Evolutionary conservation across 2,888 invertebrate genomes (phyloP).

Genomic region (Lumbricus terrestris): DNA sequence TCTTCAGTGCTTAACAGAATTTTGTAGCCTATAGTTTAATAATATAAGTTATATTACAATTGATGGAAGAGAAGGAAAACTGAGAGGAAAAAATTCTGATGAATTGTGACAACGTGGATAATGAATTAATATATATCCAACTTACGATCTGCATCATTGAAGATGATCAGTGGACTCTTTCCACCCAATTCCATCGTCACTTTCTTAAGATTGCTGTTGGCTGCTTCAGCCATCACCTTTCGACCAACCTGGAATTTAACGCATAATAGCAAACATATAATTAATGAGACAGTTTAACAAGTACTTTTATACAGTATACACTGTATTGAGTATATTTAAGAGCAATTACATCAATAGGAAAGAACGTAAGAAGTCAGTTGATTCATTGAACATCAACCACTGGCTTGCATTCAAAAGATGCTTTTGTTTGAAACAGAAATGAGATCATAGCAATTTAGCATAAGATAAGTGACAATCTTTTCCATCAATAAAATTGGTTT

Average conservation of each 20-base stretch:
- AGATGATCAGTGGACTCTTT: conserved; percentile 86
- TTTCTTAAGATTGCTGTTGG: conserved; percentile 74
- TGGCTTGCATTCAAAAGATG: background rate
- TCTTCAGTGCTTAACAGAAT: background rate
- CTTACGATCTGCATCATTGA: conserved; percentile 70
- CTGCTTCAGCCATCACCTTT: conserved; percentile 76
- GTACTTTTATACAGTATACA: background rate
- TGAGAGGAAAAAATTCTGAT: background rate
- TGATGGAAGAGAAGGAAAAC: background rate
- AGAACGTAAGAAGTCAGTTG: background rate
- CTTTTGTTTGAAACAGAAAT: background rate
- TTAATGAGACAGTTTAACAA: background rate
- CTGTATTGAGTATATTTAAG: background rate
- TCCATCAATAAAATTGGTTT: background rate
- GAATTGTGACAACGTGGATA: background rate
- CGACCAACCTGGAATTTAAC: conserved; percentile 69
- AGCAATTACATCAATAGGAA: background rate
- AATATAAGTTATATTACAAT: background rate
- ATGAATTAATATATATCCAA: background rate
- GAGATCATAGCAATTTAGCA: background rate
- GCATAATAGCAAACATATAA: background rate
- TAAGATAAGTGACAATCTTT: background rate
- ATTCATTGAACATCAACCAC: background rate
- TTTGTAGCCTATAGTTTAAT: background rate
- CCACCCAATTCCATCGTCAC: conserved; percentile 89